Conservation (phyloP, 2,888 invertebrate genomes). For the Drosophila melanocephala region DNA sequence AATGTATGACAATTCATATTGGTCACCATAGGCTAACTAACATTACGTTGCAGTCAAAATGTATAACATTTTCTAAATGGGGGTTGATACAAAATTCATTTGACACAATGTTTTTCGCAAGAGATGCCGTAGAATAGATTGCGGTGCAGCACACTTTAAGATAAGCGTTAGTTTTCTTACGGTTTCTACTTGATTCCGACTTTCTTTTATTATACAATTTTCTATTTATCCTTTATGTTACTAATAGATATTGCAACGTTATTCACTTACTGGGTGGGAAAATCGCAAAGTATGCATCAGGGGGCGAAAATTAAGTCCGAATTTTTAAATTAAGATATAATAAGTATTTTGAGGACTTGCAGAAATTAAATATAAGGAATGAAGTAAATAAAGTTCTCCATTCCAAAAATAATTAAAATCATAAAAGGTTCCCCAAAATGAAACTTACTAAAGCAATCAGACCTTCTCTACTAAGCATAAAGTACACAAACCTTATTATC, state of each 20-base stretch:
- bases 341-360: background rate
- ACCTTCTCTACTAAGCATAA: background rate
- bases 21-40: conserved; percentile 38
- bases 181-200: too few species aligned
- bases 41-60: conserved; percentile 6
- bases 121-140: too few species aligned
- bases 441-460: background rate
- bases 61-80: background rate
- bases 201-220: background rate
- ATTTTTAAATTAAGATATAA: background rate
- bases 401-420: background rate
- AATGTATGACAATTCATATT: conserved; percentile 45
- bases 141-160: background rate
- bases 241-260: background rate
- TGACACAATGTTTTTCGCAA: background rate
- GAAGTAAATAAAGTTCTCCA: background rate
- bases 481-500: background rate
- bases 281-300: background rate
- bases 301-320: background rate
- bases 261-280: background rate
- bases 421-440: background rate
- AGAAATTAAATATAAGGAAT: background rate
- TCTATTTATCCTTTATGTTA: background rate
- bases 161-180: background rate
- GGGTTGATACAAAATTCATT: conserved; percentile 23